These are phyloP conservation scores for Apteryx owenii DNA, from an alignment of 2,113 vertebrate species.

Conservation along the genomic window DNA sequence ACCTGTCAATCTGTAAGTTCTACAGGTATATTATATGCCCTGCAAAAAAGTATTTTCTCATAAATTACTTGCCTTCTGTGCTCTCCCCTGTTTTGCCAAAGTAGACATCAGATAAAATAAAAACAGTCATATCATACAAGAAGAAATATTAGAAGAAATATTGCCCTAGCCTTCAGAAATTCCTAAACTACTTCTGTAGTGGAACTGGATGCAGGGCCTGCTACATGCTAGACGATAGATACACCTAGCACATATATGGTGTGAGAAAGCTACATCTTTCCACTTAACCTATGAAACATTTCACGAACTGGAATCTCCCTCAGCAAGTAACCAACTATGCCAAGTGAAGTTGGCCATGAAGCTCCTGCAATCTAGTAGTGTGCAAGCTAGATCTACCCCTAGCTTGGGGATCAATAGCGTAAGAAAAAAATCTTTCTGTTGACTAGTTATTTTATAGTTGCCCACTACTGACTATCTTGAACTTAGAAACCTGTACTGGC, in stretches of 20 bases:
- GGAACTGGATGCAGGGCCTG: background rate
- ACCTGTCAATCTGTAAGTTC: background rate
- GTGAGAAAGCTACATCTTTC: background rate
- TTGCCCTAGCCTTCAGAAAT: background rate
- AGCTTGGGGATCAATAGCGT: background rate
- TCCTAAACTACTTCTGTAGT: background rate
- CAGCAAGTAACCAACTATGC: background rate
- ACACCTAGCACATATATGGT: background rate
- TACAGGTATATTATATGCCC: background rate
- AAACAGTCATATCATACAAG: background rate
- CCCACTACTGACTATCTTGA: background rate
- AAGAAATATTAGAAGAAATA: background rate
- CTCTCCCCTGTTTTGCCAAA: background rate
- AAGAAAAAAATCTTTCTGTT: background rate
- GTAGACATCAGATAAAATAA: background rate
- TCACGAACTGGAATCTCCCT: background rate
- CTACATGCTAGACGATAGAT: background rate
- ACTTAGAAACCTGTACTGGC: background rate
- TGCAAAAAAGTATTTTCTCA: background rate
- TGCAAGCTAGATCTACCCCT: background rate
- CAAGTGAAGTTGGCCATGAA: background rate
- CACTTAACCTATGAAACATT: background rate
- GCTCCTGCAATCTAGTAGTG: background rate
- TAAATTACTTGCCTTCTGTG: background rate
- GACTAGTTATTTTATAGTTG: background rate